These are phyloP conservation scores for Sebastes trivittatus DNA, from an alignment of 2,797 vertebrate species.

Conservation along the genomic window DNA sequence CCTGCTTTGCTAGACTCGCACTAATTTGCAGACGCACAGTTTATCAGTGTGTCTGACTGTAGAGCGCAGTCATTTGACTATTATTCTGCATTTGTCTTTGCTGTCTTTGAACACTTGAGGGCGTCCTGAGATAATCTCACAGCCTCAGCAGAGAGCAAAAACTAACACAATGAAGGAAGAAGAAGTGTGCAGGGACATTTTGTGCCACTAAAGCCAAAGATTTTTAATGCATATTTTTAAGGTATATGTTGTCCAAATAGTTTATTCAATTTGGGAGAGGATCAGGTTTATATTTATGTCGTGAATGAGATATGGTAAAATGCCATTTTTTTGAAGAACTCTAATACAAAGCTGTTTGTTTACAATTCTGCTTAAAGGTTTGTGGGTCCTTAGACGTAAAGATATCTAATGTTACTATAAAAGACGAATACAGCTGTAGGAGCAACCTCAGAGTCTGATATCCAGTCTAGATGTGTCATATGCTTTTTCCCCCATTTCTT, in stretches of 20 bases:
- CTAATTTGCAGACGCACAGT: neutral
- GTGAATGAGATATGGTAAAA: constrained; percentile 11
- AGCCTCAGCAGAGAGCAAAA: neutral
- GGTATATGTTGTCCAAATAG: neutral
- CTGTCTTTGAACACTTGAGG: constrained; percentile 48
- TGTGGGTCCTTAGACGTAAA: constrained; percentile 1
- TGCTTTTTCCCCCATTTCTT: neutral
- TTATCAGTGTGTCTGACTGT: neutral
- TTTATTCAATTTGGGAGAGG: constrained; percentile 18
- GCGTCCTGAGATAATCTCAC: constrained; percentile 19
- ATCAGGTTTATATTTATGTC: constrained; percentile 34
- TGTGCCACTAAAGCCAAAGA: constrained; percentile 64
- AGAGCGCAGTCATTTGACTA: neutral
- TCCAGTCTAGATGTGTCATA: neutral
- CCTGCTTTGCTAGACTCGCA: constrained; percentile 5
- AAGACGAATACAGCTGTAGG: neutral
- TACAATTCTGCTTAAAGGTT: constrained; percentile 4
- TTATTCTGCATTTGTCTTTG: constrained; percentile 4
- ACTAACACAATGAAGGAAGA: constrained; percentile 34
- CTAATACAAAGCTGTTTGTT: constrained; percentile 10
- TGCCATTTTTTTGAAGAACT: constrained; percentile 14
- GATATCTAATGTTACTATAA: neutral
- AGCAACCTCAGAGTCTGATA: neutral
- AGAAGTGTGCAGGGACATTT: constrained; percentile 33
- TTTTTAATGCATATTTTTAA: constrained; percentile 31